Evolutionary conservation across 2,113 vertebrate species (phyloP).

Genomic region (Hystrix brachyura): DNA sequence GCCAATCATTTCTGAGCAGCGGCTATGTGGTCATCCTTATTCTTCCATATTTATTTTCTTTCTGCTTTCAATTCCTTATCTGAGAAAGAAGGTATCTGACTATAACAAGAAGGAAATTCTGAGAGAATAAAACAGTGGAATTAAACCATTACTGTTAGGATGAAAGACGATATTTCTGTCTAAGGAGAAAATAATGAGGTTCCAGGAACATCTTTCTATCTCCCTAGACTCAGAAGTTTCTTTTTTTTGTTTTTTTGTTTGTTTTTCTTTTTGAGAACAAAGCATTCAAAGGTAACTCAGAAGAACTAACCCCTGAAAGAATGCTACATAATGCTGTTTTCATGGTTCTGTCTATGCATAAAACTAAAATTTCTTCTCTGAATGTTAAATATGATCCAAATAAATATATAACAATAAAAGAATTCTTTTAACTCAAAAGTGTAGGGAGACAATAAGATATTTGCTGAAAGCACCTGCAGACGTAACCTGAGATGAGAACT

Average conservation of each 20-base stretch:
- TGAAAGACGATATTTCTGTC: neutral
- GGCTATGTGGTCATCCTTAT: neutral
- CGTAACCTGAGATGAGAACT: neutral
- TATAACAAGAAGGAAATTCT: neutral
- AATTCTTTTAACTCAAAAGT: neutral
- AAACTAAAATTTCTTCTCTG: neutral
- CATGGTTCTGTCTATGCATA: neutral
- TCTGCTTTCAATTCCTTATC: neutral
- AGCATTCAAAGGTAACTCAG: neutral
- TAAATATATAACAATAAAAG: neutral
- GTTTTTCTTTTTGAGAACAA: neutral
- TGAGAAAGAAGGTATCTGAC: neutral
- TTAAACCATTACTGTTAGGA: neutral
- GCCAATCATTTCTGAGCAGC: neutral
- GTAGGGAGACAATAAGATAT: neutral
- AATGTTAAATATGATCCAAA: neutral
- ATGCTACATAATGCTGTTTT: neutral
- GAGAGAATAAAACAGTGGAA: neutral
- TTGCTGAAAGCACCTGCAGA: neutral
- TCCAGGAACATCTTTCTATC: neutral
- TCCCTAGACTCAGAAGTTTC: neutral
- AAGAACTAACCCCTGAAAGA: neutral
- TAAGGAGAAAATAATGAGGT: neutral
- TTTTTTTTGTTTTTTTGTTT: too few species aligned
- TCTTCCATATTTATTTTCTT: slow-evolving; percentile 39